Conservation (phyloP, 1,140 invertebrate genomes). For the Ceratina japonica region DNA sequence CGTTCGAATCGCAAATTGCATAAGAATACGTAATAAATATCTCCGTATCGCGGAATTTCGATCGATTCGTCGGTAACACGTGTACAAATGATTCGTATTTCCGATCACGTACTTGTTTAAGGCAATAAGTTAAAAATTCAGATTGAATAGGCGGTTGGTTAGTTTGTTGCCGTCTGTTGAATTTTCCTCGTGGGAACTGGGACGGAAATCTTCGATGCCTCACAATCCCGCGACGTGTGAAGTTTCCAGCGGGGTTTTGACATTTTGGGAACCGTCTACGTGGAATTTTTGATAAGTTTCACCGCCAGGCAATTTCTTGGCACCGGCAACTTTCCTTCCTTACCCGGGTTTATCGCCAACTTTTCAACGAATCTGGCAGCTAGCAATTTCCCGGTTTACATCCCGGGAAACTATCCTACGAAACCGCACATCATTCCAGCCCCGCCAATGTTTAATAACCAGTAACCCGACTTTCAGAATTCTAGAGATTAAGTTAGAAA, state of each 20-base stretch:
- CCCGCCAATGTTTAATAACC: no score
- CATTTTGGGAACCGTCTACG: conserved; percentile 5
- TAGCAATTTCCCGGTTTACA: not conserved
- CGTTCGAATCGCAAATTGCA: no score
- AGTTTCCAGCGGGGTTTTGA: not conserved
- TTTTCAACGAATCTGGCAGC: not conserved
- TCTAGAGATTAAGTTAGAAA: no score
- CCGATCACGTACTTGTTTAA: not conserved
- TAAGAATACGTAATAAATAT: no score
- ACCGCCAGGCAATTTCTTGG: not conserved
- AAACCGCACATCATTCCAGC: no score
- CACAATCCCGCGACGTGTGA: not conserved
- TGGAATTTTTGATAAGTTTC: conserved; percentile 15
- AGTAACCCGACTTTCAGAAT: no score
- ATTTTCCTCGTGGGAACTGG: not conserved
- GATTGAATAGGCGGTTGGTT: no score
- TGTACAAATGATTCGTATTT: no score
- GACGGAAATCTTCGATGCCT: not conserved
- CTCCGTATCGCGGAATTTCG: no score
- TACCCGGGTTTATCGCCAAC: not conserved
- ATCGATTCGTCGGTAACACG: no score
- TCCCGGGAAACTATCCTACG: no score
- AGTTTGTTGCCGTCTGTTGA: no score
- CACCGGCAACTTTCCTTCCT: not conserved
- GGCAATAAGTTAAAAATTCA: not conserved